Conservation (phyloP, 2,113 vertebrate species). For the Geococcyx californianus region DNA sequence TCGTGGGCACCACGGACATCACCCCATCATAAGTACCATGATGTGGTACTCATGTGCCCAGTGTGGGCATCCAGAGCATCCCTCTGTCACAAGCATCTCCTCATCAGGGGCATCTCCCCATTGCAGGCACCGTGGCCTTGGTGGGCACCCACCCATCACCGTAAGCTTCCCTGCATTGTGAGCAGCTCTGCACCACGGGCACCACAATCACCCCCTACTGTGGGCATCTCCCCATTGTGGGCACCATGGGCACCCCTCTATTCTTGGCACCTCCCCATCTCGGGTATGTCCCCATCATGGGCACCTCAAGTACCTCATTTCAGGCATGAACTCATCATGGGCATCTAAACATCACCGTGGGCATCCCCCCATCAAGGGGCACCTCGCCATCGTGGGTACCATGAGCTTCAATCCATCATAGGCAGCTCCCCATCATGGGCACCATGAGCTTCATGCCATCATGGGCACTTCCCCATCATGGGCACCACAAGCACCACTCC, state of each 20-base stretch:
- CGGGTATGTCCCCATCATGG: not conserved
- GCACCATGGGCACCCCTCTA: not conserved
- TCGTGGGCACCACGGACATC: not conserved
- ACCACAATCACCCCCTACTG: not conserved
- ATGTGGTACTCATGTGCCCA: too few species aligned
- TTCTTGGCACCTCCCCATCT: not conserved
- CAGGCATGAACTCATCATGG: too few species aligned
- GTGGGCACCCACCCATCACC: not conserved
- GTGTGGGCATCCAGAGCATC: too few species aligned
- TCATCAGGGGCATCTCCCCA: not conserved
- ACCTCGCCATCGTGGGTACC: not conserved
- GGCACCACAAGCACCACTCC: not conserved
- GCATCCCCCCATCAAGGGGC: not conserved
- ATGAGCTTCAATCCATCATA: not conserved
- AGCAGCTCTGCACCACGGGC: not conserved
- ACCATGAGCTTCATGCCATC: not conserved
- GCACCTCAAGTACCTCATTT: too few species aligned
- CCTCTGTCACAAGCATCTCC: not conserved
- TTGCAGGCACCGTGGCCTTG: not conserved
- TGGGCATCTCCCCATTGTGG: not conserved
- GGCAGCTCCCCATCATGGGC: not conserved
- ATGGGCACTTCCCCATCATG: not conserved
- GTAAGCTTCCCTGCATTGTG: not conserved
- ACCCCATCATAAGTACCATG: too few species aligned
- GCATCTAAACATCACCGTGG: too few species aligned